Conservation (phyloP, 2,113 vertebrate genomes). For the Limanda limanda region DNA sequence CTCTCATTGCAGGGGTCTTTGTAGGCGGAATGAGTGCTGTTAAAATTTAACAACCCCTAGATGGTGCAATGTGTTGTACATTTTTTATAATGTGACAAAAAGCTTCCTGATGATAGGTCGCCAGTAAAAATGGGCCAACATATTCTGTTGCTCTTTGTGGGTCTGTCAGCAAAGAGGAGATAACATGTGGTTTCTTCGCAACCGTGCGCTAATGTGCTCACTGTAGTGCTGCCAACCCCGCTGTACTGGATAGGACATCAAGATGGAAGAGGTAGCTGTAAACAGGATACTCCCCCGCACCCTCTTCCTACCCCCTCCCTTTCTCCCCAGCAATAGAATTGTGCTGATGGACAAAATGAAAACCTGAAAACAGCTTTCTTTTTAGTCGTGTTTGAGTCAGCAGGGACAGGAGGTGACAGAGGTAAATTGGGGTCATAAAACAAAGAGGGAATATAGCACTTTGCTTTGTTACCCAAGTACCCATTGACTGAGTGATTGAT, state of each 20-base stretch:
- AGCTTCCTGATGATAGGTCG: conserved; percentile 56
- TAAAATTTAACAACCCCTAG: conserved; percentile 60
- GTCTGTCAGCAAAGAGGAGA: conserved; percentile 61
- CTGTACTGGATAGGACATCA: conserved; percentile 66
- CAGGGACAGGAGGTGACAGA: conserved; percentile 66
- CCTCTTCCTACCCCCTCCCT: too few relatives aligned
- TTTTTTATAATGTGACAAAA: conserved; percentile 69
- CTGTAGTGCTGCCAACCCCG: conserved; percentile 62
- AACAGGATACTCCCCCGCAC: conserved; percentile 31
- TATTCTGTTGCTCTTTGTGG: conserved; percentile 17
- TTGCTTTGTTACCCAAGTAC: conserved; percentile 45
- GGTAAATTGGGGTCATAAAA: conserved; percentile 75
- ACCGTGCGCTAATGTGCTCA: conserved; percentile 57
- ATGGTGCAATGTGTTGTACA: conserved; percentile 56
- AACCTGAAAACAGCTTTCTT: conserved; percentile 64
- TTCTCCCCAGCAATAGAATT: conserved; percentile 42
- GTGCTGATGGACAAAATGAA: conserved; percentile 73
- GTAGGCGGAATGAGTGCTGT: conserved; percentile 45
- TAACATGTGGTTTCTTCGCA: conserved; percentile 62
- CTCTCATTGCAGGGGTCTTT: conserved; percentile 40
- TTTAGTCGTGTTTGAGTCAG: conserved; percentile 67
- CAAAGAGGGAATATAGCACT: conserved; percentile 54
- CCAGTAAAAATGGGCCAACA: conserved; percentile 55
- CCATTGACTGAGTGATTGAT: conserved; percentile 57
- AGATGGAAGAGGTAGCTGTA: conserved; percentile 71